Evolutionary conservation across 2,888 invertebrate species (phyloP), one percentile per base, ranked within the genome.

Genomic region (Argyra leucocephala): DNA sequence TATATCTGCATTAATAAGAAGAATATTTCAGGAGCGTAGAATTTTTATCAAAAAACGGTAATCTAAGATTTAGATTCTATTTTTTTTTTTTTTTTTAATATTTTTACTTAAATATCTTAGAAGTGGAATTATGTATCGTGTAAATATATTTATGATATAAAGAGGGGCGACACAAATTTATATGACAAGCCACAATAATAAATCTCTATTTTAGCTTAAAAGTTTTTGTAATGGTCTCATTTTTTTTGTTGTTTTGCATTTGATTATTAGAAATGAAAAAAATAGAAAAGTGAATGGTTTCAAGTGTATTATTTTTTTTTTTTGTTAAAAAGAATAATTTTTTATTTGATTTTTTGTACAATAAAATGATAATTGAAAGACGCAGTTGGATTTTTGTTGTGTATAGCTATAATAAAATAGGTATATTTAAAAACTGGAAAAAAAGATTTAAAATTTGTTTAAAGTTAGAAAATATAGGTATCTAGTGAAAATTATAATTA

Each of bases 111-210:
- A 18, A 48, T 48, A 18, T 18, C 48, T 31, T 12, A 31, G 15
- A 48, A 48, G 18, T 48, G n/a, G 48, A 18, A 31, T 15, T 48
- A 48, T 48, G 4, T 48, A 18, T 31, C 7, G 12, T 31, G 31
- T 31, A 31, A 7, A 6, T 26, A 48, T n/a, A n/a, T n/a, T n/a
- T n/a, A n/a, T n/a, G n/a, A n/a, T n/a, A n/a, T n/a, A n/a, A n/a
- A n/a, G n/a, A n/a, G n/a, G 48, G 48, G 48, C 48, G 48, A 48
- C 48, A 48, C 48, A 48, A 48, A 48, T 48, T 48, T 48, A 48
- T 48, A 48, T 48, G 48, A 48, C 48, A 48, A 48, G 48, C 48
- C 48, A 48, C 48, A 48, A 48, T 48, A 48, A 48, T 48, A 48
- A 48, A 48, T 48, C 48, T 48, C 15, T 48, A 48, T 48, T 48